Evolutionary conservation across 2,113 vertebrate species (phyloP).

Genomic region (Cinclus cinclus): DNA sequence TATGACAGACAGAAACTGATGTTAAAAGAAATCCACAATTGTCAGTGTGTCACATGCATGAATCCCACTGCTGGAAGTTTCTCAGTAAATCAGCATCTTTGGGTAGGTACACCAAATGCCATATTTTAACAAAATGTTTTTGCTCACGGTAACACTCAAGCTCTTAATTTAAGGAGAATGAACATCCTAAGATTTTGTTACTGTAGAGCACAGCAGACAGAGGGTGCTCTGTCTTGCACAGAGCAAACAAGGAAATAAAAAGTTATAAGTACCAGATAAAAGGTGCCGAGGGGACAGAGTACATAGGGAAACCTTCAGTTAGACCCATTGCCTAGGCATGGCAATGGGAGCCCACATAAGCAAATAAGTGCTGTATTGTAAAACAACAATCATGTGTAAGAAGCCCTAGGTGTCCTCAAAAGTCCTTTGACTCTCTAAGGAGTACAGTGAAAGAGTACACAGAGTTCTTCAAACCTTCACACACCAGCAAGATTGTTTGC

Average conservation of each 20-base stretch:
- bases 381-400: not conserved
- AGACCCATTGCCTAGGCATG: not conserved
- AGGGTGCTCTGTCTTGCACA: not conserved
- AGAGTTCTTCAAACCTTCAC: not conserved
- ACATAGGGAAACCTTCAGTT: not conserved
- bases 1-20: conserved; percentile 92
- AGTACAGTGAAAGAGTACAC: not conserved
- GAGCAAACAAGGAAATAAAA: not conserved
- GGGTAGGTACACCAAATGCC: conserved; percentile 74
- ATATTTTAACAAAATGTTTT: conserved; percentile 50
- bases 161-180: conserved; percentile 71
- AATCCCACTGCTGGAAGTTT: conserved; percentile 93
- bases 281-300: not conserved
- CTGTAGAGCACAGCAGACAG: not conserved
- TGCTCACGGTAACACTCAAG: conserved; percentile 56
- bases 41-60: conserved; percentile 90
- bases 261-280: not conserved
- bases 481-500: not conserved
- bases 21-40: conserved; percentile 92
- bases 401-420: not conserved
- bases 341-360: not conserved
- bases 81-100: conserved; percentile 88
- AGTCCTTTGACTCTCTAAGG: not conserved
- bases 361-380: not conserved
- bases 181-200: conserved; percentile 41